Evolutionary conservation across 2,888 invertebrate species (phyloP), one percentile per base, ranked within the genome.

Genomic region (Trachelus stipa): DNA sequence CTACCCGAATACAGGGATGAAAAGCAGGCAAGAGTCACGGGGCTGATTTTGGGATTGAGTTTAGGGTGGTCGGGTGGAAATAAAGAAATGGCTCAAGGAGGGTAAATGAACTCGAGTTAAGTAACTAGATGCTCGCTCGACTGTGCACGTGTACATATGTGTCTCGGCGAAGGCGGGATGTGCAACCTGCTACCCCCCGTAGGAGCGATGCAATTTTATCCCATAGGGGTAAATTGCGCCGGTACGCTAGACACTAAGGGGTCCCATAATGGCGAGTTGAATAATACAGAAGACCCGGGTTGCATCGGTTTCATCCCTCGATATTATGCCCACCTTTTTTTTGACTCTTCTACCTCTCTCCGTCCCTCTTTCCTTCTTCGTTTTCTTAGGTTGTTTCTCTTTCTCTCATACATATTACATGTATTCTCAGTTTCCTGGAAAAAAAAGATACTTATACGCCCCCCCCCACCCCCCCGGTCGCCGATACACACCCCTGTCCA

Each of bases 141-240:
- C 30, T 30, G 69, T 33, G 30, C 69, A 30, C 69, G 40, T 40
- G 40, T 40, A 40, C 40, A 15, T 40, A 40, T 40, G 40, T 40
- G 40, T 40, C 40, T 40, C 30, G 30, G 69, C 69, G 30, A 69
- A 40, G 40, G 40, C 40, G 40, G 40, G 40, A 40, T 40, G 40
- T 69, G 69, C 69, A 69, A 69, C 69, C 33, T 40, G 40, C 40
- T 30, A 69, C 69, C 69, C 69, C 69, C 69, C 4, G 69, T 33
- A 30, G 69, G 33, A 69, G 85, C 84, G 85, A 86, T 86, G 86
- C 86, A 86, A 86, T 86, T 86, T 86, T 81, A 84, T 86, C 86
- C 86, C 84, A 83, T 85, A 84, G 86, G 86, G 86, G 84, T 30
- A 37, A 77, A 75, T 69, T 69, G 69, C 69, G 69, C 69, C 31